phyloP scores from a whole-genome alignment of 1,140 invertebrate species.

The Condylostylus longicornis region DNA sequence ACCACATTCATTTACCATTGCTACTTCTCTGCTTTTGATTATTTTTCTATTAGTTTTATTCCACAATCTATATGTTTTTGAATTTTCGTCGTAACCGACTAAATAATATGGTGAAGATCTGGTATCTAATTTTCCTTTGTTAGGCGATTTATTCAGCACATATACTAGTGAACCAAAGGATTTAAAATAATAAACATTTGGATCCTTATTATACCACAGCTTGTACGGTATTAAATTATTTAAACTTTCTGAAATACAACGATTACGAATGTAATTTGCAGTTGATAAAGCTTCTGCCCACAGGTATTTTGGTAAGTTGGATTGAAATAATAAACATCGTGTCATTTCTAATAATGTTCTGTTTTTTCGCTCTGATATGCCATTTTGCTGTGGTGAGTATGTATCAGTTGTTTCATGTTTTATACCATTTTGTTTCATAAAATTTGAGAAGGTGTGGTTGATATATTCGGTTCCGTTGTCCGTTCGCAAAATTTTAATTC shows the following conservation, averaged over 20 bases:
- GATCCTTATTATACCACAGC: conserved; percentile 5
- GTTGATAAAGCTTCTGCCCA: conserved; percentile 35
- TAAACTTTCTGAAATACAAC: background rate
- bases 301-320: conserved; percentile 17
- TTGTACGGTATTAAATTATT: conserved; percentile 1
- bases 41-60: background rate
- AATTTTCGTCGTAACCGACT: background rate
- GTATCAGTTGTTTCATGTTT: conserved; percentile 23
- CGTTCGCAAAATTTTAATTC: conserved; percentile 20
- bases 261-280: conserved; percentile 1
- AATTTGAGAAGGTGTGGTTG: conserved; percentile 14
- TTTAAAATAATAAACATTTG: conserved; percentile 17
- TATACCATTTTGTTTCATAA: conserved; percentile 18
- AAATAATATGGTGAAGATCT: conserved; percentile 5
- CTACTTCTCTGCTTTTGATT: background rate
- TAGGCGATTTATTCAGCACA: conserved; percentile 21
- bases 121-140: conserved; percentile 11
- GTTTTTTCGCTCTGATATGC: conserved; percentile 19
- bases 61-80: conserved; percentile 4
- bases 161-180: conserved; percentile 19
- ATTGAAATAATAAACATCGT: conserved; percentile 16
- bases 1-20: background rate
- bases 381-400: conserved; percentile 32
- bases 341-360: conserved; percentile 12
- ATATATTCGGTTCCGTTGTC: conserved; percentile 32